A percentile compares a stretch with the other conserved stretches of the same genome.
Evolutionary conservation across 2,113 vertebrate genomes (phyloP).

Genomic region (Trochalopteron elliotii): DNA sequence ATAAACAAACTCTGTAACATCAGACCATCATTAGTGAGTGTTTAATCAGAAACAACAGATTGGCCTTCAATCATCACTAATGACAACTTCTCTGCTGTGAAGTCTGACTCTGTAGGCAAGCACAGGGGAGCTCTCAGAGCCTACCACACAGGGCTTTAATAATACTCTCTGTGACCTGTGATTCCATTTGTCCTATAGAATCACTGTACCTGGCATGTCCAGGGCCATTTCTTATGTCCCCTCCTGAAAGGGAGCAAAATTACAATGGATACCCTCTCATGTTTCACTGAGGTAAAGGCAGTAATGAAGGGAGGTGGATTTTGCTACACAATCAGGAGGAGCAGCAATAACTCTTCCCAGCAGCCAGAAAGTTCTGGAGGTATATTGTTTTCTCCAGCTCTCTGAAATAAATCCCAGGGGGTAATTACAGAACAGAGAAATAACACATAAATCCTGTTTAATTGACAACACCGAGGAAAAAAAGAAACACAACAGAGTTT

Average conservation of each 20-base stretch:
- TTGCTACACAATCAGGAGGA: neutral
- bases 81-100: neutral
- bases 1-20: neutral
- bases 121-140: neutral
- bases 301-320: slow-evolving; percentile 50
- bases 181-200: slow-evolving; percentile 30
- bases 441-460: slow-evolving; percentile 73
- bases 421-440: slow-evolving; percentile 67
- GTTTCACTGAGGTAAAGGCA: slow-evolving; percentile 49
- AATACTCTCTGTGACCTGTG: neutral
- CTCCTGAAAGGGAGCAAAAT: slow-evolving; percentile 36
- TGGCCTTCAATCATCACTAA: neutral
- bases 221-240: neutral
- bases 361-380: slow-evolving; percentile 42
- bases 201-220: neutral
- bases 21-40: neutral
- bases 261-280: neutral
- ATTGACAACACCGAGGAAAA: slow-evolving; percentile 59
- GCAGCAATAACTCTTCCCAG: slow-evolving; percentile 66
- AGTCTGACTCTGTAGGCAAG: neutral
- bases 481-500: neutral
- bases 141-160: neutral
- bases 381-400: slow-evolving; percentile 49
- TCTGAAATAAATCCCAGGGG: slow-evolving; percentile 68
- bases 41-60: slow-evolving; percentile 18